Evolutionary conservation across 2,113 vertebrate genomes (phyloP).

Genomic region (Poeciliopsis prolifica): DNA sequence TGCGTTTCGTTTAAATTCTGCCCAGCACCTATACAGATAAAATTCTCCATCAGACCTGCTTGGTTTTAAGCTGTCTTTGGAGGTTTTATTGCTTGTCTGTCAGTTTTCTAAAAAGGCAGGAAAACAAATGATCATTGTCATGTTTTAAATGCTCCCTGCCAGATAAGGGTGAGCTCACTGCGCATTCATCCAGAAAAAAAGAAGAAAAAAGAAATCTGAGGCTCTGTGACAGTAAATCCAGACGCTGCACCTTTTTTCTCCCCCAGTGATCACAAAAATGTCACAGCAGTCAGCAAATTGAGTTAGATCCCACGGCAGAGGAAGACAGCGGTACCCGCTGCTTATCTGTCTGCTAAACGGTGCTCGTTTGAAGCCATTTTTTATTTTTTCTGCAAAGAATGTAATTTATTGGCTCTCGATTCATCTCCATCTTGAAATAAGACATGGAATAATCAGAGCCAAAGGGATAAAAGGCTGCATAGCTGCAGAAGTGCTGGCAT

Average conservation of each 20-base stretch:
- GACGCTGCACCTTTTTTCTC: conserved; percentile 27
- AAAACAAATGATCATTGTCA: conserved; percentile 39
- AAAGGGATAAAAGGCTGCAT: conserved; percentile 31
- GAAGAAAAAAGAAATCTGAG: conserved; percentile 15
- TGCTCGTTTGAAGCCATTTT: conserved; percentile 43
- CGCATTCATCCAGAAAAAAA: conserved; percentile 51
- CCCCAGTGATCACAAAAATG: conserved; percentile 52
- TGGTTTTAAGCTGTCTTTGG: background rate
- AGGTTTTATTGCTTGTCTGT: background rate
- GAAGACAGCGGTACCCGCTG: conserved; percentile 25
- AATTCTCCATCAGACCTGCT: background rate
- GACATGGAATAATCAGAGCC: conserved; percentile 44
- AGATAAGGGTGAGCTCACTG: conserved; percentile 53
- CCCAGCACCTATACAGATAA: background rate
- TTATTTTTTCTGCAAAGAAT: background rate
- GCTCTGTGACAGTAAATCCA: conserved; percentile 47
- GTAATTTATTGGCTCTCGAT: conserved; percentile 46
- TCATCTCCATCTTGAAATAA: conserved; percentile 45
- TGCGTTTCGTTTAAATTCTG: background rate
- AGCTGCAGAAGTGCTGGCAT: conserved; percentile 28
- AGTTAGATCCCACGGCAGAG: conserved; percentile 39
- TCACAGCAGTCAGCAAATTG: conserved; percentile 65
- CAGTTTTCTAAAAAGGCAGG: background rate
- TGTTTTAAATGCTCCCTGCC: conserved; percentile 49
- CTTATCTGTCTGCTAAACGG: conserved; percentile 37